Evolutionary conservation across 2,797 vertebrate genomes (phyloP).

Genomic region (Euphonia xanthogaster): DNA sequence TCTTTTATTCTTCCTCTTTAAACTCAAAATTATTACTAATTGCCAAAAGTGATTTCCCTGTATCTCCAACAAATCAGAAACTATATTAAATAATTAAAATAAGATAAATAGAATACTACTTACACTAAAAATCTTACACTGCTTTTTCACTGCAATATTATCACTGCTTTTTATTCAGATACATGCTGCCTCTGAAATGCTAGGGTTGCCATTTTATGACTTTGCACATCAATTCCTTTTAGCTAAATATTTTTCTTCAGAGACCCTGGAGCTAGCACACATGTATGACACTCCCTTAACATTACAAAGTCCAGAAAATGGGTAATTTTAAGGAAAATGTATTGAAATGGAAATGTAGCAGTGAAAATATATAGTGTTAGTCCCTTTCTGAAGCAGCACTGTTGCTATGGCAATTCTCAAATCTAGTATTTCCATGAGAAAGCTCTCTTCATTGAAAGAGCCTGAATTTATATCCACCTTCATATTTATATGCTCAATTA

Average conservation of each 20-base stretch:
- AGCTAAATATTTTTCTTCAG: background rate
- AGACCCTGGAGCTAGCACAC: background rate
- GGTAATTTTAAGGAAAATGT: background rate
- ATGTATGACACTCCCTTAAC: background rate
- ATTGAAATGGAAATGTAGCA: conserved; percentile 6
- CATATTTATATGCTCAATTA: conserved; percentile 44
- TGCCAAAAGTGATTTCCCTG: background rate
- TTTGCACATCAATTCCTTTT: background rate
- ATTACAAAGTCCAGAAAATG: background rate
- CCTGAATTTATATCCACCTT: conserved; percentile 19
- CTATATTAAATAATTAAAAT: background rate
- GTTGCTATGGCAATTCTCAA: conserved; percentile 50
- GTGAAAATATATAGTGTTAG: background rate
- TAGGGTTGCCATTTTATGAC: background rate
- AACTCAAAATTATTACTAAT: background rate
- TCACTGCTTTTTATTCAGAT: background rate
- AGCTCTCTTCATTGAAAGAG: conserved; percentile 20
- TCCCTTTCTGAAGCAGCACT: background rate
- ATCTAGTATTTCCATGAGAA: background rate
- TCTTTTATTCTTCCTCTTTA: background rate
- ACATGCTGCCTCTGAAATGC: background rate
- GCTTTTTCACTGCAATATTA: background rate
- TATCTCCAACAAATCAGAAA: background rate
- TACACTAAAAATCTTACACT: background rate
- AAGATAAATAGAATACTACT: background rate